These are phyloP conservation scores for Ochotona princeps DNA, from an alignment of 2,113 vertebrate genomes.

Conservation along the genomic window DNA sequence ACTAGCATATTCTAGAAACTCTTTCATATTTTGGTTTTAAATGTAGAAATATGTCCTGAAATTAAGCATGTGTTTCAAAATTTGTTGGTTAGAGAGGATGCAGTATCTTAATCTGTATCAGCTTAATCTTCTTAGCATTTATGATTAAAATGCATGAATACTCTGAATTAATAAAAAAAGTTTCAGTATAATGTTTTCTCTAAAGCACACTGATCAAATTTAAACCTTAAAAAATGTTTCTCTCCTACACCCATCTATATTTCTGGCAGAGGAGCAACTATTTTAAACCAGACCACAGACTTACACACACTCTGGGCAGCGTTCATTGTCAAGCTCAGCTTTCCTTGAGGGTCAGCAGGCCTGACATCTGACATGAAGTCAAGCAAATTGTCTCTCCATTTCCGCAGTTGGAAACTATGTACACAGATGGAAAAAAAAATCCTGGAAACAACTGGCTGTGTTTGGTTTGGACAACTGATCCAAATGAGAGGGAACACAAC, in stretches of 20 bases:
- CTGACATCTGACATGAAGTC: slow-evolving; percentile 71
- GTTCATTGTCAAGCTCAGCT: slow-evolving; percentile 66
- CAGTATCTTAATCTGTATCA: neutral
- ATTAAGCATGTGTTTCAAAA: slow-evolving; percentile 36
- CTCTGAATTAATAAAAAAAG: slow-evolving; percentile 48
- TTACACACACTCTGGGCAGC: slow-evolving; percentile 33
- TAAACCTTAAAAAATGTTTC: slow-evolving; percentile 62
- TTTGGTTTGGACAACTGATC: slow-evolving; percentile 71
- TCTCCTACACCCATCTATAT: slow-evolving; percentile 61
- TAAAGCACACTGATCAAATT: slow-evolving; percentile 48
- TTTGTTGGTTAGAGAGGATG: neutral
- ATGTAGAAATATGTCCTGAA: neutral
- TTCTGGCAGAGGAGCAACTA: slow-evolving; percentile 67
- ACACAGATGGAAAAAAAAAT: slow-evolving; percentile 35
- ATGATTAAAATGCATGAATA: slow-evolving; percentile 15
- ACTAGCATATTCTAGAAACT: neutral
- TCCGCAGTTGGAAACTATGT: slow-evolving; percentile 74
- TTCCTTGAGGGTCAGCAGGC: slow-evolving; percentile 70
- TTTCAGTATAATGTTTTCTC: slow-evolving; percentile 31
- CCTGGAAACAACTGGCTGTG: slow-evolving; percentile 31
- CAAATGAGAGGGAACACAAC: slow-evolving; percentile 18
- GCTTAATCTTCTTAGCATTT: neutral
- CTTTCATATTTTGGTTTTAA: slow-evolving; percentile 13
- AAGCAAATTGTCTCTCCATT: slow-evolving; percentile 73
- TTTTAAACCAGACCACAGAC: slow-evolving; percentile 64